Percentiles rank a stretch among this genome's conserved stretches.
These are phyloP conservation scores for Helobdella robusta DNA, from an alignment of 2,888 invertebrate species.

Conservation along the genomic window DNA sequence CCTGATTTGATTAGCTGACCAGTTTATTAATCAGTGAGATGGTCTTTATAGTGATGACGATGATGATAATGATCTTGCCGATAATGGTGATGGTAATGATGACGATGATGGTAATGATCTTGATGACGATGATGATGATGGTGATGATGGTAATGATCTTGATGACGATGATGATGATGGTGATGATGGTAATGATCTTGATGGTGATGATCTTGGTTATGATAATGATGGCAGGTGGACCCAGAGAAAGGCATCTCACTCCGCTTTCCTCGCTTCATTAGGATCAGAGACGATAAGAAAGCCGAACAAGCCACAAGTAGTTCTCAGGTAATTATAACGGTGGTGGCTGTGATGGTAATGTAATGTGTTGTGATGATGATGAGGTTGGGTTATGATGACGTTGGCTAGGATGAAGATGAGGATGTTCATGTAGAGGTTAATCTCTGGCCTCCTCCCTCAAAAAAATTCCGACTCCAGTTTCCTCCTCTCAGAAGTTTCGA, in stretches of 20 bases:
- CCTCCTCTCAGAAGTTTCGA: too few species aligned
- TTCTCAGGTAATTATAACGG: slow-evolving; percentile 57
- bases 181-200: background rate
- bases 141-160: background rate
- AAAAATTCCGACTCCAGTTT: too few species aligned
- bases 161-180: slow-evolving; percentile 1
- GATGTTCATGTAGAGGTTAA: background rate
- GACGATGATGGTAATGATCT: background rate
- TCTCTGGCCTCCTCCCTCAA: too few species aligned
- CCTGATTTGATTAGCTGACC: background rate
- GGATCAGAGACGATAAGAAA: slow-evolving; percentile 79
- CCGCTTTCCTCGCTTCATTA: slow-evolving; percentile 83
- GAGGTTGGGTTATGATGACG: slow-evolving; percentile 12
- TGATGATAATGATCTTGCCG: slow-evolving; percentile 1
- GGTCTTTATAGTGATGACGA: slow-evolving; percentile 8
- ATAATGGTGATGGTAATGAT: slow-evolving; percentile 10
- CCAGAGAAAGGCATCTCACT: slow-evolving; percentile 84
- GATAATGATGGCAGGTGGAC: slow-evolving; percentile 60
- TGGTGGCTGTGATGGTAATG: background rate
- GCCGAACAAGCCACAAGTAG: slow-evolving; percentile 85
- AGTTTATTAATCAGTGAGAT: too few species aligned
- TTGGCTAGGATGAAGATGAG: slow-evolving; percentile 7
- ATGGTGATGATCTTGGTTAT: slow-evolving; percentile 37
- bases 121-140: slow-evolving; percentile 7
- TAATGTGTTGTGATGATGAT: background rate